Evolutionary conservation across 1,140 invertebrate species (phyloP).

Genomic region (Pomphorhynchus laevis): DNA sequence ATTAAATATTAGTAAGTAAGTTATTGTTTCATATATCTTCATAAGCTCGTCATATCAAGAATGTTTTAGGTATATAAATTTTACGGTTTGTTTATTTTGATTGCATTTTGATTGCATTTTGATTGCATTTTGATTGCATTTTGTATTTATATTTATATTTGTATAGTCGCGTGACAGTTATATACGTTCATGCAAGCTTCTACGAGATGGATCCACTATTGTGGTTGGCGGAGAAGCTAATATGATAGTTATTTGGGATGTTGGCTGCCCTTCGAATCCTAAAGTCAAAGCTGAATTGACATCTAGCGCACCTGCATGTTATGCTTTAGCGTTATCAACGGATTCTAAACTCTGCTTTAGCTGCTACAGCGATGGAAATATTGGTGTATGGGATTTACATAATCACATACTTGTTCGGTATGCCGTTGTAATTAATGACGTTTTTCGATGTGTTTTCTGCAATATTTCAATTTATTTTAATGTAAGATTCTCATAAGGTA

Average conservation of each 20-base stretch:
- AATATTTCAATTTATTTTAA: not conserved
- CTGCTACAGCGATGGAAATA: slow-evolving; percentile 72
- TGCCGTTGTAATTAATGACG: slow-evolving; percentile 1
- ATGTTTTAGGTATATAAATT: no score
- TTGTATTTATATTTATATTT: slow-evolving; percentile 1
- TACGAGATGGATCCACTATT: slow-evolving; percentile 67
- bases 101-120: not conserved
- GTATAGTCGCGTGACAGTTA: slow-evolving; percentile 46
- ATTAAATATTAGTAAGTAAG: no score
- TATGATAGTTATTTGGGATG: slow-evolving; percentile 73
- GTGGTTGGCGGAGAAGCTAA: slow-evolving; percentile 84
- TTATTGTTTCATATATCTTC: no score
- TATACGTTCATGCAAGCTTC: slow-evolving; percentile 65
- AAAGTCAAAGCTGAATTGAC: slow-evolving; percentile 48
- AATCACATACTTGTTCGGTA: slow-evolving; percentile 44
- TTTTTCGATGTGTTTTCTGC: not conserved
- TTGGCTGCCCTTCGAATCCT: slow-evolving; percentile 17
- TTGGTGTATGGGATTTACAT: slow-evolving; percentile 68
- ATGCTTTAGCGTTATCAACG: slow-evolving; percentile 69
- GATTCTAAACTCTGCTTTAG: slow-evolving; percentile 82
- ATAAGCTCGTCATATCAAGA: no score
- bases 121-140: not conserved
- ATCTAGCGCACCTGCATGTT: slow-evolving; percentile 77
- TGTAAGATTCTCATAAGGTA: no score
- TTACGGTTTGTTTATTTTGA: not conserved